Evolutionary conservation across 1,140 invertebrate species (phyloP).

Genomic region (Mizuhopecten yessoensis): DNA sequence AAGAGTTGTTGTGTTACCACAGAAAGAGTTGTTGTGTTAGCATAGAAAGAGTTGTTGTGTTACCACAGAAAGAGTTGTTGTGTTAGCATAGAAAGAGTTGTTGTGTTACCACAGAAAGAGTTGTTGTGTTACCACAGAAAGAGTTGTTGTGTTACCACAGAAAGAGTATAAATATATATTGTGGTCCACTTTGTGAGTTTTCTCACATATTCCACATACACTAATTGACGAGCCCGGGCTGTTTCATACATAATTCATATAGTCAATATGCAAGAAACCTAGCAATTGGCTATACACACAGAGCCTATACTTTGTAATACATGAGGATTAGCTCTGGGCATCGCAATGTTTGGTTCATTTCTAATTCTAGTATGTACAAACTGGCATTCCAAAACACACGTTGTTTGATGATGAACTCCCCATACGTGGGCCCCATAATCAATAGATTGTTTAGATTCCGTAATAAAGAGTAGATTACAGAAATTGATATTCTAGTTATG

Average conservation of each 20-base stretch:
- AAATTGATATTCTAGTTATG: not conserved
- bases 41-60: no score
- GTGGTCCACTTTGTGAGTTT: constrained; percentile 12
- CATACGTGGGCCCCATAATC: not conserved
- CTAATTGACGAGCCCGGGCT: constrained; percentile 23
- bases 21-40: no score
- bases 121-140: no score
- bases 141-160: no score
- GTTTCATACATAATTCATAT: constrained; percentile 32
- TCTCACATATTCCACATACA: not conserved
- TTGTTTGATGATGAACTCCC: not conserved
- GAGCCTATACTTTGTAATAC: not conserved
- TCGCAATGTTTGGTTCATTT: not conserved
- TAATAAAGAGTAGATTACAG: constrained; percentile 24
- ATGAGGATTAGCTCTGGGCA: not conserved
- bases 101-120: no score
- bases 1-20: no score
- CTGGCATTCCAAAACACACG: not conserved
- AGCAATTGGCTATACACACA: constrained; percentile 8
- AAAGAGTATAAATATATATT: not conserved
- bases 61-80: no score
- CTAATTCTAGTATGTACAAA: not conserved
- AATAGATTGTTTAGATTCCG: constrained; percentile 8
- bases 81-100: no score
- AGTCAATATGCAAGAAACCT: constrained; percentile 25